These are phyloP conservation scores for Cricetomys ansorgei DNA, from an alignment of 2,113 vertebrate genomes.

Conservation along the genomic window DNA sequence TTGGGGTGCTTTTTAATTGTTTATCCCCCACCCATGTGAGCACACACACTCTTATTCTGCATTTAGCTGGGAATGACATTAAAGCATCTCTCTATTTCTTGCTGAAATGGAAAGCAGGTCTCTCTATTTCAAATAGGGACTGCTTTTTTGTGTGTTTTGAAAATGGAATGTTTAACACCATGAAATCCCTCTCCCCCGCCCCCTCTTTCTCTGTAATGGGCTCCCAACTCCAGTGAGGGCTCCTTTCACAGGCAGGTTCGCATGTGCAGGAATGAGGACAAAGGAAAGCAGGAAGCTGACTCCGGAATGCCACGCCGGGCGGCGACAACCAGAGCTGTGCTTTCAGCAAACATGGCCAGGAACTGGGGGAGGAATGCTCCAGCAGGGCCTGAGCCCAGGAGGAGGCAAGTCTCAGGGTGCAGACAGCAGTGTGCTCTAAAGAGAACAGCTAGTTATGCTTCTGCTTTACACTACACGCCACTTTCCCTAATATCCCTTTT, in stretches of 20 bases:
- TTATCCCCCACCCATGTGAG: conserved; percentile 78
- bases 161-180: conserved; percentile 84
- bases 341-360: conserved; percentile 62
- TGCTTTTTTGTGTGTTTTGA: conserved; percentile 77
- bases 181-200: conserved; percentile 84
- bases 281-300: conserved; percentile 73
- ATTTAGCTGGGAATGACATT: conserved; percentile 86
- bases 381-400: not conserved
- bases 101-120: conserved; percentile 82
- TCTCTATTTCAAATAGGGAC: conserved; percentile 78
- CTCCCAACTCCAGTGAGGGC: conserved; percentile 70
- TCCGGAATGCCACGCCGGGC: conserved; percentile 65
- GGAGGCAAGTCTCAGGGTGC: conserved; percentile 21
- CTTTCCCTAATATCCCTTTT: conserved; percentile 27
- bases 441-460: conserved; percentile 49
- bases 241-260: conserved; percentile 77
- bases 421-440: conserved; percentile 5
- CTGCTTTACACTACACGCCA: conserved; percentile 1
- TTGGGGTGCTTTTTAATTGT: conserved; percentile 88
- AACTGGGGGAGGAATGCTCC: conserved; percentile 2
- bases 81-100: conserved; percentile 85
- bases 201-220: conserved; percentile 82
- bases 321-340: conserved; percentile 5
- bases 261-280: conserved; percentile 76
- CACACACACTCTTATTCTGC: conserved; percentile 78